Evolutionary conservation across 2,113 vertebrate genomes (phyloP).

Genomic region (Setophaga kirtlandii): DNA sequence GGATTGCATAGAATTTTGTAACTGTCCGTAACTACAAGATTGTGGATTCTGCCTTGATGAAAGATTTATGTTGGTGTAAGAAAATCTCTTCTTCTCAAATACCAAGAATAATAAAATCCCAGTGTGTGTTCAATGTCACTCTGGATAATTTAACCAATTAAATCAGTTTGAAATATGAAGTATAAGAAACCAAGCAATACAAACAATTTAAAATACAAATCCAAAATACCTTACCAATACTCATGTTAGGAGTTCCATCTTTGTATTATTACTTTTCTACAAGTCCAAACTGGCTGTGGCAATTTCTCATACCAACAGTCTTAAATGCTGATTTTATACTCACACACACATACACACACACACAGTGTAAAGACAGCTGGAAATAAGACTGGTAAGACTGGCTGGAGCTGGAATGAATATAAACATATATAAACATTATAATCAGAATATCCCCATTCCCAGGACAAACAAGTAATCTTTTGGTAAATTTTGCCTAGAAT

Average conservation of each 20-base stretch:
- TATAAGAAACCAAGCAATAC: background rate
- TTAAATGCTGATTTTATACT: background rate
- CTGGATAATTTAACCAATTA: background rate
- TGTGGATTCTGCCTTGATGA: background rate
- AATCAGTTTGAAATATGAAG: background rate
- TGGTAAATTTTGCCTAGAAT: background rate
- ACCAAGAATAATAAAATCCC: background rate
- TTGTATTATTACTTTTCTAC: background rate
- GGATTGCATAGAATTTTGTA: background rate
- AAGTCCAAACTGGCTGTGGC: background rate
- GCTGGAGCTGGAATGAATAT: background rate
- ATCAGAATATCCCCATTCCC: background rate
- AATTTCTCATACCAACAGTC: background rate
- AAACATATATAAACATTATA: background rate
- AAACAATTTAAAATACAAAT: background rate
- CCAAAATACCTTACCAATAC: background rate
- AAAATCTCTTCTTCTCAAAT: background rate
- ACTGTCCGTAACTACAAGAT: background rate
- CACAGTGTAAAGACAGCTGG: background rate
- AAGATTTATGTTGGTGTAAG: background rate
- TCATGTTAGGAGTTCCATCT: background rate
- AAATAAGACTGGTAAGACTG: background rate
- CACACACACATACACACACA: no score
- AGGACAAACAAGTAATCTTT: background rate
- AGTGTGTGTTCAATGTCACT: background rate